A percentile compares a stretch with the other conserved stretches of the same genome.
These are phyloP conservation scores for Amphipyra berbera DNA, from an alignment of 2,888 invertebrate genomes.

Conservation along the genomic window DNA sequence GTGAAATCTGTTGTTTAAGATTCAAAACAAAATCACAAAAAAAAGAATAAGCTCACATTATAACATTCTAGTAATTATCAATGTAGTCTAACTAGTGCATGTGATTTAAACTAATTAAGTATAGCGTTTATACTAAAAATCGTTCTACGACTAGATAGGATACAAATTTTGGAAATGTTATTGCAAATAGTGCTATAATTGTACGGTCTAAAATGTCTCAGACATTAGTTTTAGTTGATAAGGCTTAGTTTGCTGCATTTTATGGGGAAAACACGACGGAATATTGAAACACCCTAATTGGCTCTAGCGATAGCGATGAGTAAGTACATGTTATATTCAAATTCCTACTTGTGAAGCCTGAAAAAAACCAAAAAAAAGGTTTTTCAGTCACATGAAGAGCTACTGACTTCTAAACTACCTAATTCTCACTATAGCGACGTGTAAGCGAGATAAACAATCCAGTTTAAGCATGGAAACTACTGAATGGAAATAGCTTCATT, in stretches of 20 bases:
- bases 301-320: not conserved
- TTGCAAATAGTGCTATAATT: conserved; percentile 51
- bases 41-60: conserved; percentile 49
- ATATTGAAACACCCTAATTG: not conserved
- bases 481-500: no score
- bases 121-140: conserved; percentile 62
- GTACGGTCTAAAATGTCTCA: conserved; percentile 61
- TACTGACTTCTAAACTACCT: no score
- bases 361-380: no score
- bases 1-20: conserved; percentile 34
- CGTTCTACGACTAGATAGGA: conserved; percentile 57
- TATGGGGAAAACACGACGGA: conserved; percentile 32
- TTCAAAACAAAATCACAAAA: not conserved
- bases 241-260: conserved; percentile 23
- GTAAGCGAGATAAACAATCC: no score
- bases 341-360: no score
- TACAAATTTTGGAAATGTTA: conserved; percentile 59
- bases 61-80: conserved; percentile 52
- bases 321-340: no score
- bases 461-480: no score
- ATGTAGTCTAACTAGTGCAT: conserved; percentile 63
- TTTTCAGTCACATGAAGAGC: no score
- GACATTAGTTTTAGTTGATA: conserved; percentile 55
- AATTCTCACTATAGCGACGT: no score
- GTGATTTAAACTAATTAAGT: conserved; percentile 65